Evolutionary conservation across 2,113 vertebrate species (phyloP).

Genomic region (Podarcis raffonei): DNA sequence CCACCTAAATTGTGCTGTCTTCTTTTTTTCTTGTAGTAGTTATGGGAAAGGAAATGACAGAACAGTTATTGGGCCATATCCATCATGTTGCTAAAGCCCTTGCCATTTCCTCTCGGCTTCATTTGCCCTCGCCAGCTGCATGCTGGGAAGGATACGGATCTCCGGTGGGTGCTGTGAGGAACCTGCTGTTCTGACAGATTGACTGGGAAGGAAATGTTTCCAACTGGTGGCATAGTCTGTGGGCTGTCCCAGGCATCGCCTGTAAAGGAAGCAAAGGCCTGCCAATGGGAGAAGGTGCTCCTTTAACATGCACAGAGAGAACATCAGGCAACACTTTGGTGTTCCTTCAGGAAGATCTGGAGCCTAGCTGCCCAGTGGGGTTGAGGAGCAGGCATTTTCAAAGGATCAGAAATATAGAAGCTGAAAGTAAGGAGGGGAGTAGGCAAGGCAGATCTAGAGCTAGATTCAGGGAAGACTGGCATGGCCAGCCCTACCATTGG

Average conservation of each 20-base stretch:
- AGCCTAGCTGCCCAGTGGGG: neutral
- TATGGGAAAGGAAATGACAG: neutral
- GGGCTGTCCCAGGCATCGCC: neutral
- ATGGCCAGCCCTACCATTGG: neutral
- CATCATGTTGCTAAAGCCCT: neutral
- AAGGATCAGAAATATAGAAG: neutral
- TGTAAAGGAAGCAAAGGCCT: neutral
- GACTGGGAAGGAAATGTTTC: neutral
- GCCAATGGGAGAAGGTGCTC: neutral
- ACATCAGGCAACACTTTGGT: no score
- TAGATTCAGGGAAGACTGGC: neutral
- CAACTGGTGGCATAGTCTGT: neutral
- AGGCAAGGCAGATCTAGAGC: neutral
- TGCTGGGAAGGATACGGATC: neutral
- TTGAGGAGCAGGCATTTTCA: no score
- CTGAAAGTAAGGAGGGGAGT: neutral
- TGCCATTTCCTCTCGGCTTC: neutral
- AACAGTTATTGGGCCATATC: neutral
- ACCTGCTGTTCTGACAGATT: neutral
- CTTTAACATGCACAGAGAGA: neutral
- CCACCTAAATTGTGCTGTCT: neutral
- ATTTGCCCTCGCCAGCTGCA: neutral
- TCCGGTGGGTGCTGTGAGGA: neutral
- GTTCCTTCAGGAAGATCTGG: neutral
- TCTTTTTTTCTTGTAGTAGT: neutral